These are phyloP conservation scores for Columba livia DNA, from an alignment of 2,113 vertebrate genomes.

Conservation along the genomic window DNA sequence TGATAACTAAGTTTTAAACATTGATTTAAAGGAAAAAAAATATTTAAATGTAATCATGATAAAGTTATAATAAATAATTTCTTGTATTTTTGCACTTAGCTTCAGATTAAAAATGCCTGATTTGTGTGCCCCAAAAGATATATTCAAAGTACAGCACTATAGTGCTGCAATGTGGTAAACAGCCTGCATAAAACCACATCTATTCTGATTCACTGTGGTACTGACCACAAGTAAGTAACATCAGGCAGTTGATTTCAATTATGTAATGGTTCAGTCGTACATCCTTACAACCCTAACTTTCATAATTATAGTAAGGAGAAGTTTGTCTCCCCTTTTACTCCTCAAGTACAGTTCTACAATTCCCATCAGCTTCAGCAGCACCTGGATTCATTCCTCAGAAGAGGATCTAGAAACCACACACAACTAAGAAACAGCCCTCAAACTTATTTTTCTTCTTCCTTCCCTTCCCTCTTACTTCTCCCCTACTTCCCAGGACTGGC, in stretches of 20 bases:
- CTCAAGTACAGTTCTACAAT: background rate
- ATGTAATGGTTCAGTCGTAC: background rate
- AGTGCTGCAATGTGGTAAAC: background rate
- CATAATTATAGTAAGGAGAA: background rate
- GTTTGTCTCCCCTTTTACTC: background rate
- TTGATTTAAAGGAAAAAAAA: background rate
- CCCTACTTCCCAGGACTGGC: background rate
- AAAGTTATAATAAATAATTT: background rate
- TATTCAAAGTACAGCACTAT: background rate
- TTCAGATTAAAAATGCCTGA: background rate
- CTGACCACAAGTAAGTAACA: background rate
- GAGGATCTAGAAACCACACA: background rate
- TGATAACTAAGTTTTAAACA: background rate
- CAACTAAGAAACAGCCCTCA: background rate
- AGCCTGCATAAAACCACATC: background rate
- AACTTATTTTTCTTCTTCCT: background rate
- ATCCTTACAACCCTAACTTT: background rate
- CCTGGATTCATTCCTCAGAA: background rate
- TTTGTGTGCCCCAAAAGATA: background rate
- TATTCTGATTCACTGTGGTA: background rate
- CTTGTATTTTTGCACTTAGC: background rate
- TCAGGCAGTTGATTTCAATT: background rate
- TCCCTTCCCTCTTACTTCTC: background rate
- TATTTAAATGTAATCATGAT: background rate
- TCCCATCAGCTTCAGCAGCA: background rate